Evolutionary conservation across 1,140 invertebrate genomes (phyloP).

Genomic region (Tetramorium parvispinum): DNA sequence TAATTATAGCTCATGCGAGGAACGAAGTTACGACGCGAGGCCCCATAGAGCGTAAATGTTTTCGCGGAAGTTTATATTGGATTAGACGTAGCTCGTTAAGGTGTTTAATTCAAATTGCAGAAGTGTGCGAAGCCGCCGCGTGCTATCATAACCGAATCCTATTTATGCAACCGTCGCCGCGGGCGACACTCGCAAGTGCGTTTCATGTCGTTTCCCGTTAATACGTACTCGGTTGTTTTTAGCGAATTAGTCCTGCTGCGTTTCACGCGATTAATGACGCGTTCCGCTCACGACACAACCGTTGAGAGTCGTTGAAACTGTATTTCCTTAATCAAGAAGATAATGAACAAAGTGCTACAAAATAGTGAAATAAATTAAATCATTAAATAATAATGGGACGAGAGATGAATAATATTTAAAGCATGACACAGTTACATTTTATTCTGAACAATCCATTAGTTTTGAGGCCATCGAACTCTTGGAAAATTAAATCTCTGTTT

Average conservation of each 20-base stretch:
- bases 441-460: background rate
- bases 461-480: background rate
- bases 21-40: conserved; percentile 45
- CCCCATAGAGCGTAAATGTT: conserved; percentile 52
- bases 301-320: background rate
- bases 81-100: conserved; percentile 60
- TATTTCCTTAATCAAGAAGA: conserved; percentile 10
- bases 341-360: background rate
- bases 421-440: background rate
- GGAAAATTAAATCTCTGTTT: background rate
- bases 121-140: conserved; percentile 48
- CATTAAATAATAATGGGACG: background rate
- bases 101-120: conserved; percentile 62
- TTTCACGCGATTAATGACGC: conserved; percentile 50
- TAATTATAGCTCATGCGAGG: conserved; percentile 52
- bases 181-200: conserved; percentile 6
- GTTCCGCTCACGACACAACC: background rate
- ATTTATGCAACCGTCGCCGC: conserved; percentile 35
- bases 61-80: conserved; percentile 59
- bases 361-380: conserved; percentile 14
- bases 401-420: background rate
- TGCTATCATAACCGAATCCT: conserved; percentile 57
- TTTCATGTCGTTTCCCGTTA: conserved; percentile 8
- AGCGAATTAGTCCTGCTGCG: conserved; percentile 18
- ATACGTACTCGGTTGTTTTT: conserved; percentile 40